Base-by-base conservation (phyloP, 1,140 invertebrate species). In the Nymphalis io region DNA sequence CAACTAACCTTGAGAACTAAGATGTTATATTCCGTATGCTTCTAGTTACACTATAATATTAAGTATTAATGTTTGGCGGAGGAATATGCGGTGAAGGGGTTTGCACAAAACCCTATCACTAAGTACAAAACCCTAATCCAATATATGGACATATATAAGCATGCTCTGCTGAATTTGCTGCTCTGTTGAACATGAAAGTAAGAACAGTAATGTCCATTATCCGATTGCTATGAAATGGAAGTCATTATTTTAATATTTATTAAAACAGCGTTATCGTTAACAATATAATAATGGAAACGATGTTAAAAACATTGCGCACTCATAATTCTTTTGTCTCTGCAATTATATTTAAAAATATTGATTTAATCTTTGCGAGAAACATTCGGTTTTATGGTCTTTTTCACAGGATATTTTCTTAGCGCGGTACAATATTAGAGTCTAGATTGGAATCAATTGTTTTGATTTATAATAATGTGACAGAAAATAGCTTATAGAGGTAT, bases 281-380 rank as follows among this genome's bases (percentile, higher is more conserved):
- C 33, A 66, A 58, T 63, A 70, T 16, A 60, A 63, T 23, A 76
- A 78, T 87, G 84, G 81, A 85, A 81, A 87, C 81, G 65, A 21
- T 33, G 44, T 55, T 70, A 72, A 66, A 77, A 82, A 75, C 75
- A 76, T 70, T 78, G 78, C 76, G 62, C 71, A 78, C 79, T 80
- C 83, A 87, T 88, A 86, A 85, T 79, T 88, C 85, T 89, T 87
- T 84, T 87, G 84, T 86, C 77, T 81, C 71, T 74, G 82, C 84
- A 86, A 86, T 88, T 87, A 87, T 84, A 87, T 78, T 88, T 83
- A 82, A 89, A 89, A 87, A 88, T 85, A 88, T 87, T 83, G 86
- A 89, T 89, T 85, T 84, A 78, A 86, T 87, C 84, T 83, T 60
- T 68, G 55, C 44, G 46, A 18, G 44, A 66, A 65, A 61, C 55